Evolutionary conservation across 2,888 invertebrate species (phyloP).

Genomic region (Alviniconcha strummeri): DNA sequence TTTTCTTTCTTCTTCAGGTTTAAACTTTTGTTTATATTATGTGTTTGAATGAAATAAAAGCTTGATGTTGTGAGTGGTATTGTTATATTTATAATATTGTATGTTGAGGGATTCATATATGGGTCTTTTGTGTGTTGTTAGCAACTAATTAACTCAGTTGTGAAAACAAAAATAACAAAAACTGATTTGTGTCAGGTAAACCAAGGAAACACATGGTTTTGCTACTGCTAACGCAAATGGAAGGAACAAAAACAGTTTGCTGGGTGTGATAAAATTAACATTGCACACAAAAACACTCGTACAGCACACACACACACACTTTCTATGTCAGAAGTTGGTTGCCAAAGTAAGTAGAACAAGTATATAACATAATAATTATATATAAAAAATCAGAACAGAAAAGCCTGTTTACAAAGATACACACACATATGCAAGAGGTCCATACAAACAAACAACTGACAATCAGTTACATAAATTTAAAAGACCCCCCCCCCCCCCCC

Average conservation of each 20-base stretch:
- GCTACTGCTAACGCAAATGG: too few species aligned
- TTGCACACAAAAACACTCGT: too few species aligned
- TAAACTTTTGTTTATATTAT: background rate
- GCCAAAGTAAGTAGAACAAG: too few species aligned
- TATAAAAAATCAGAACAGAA: background rate
- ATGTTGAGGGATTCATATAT: background rate
- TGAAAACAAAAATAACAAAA: too few species aligned
- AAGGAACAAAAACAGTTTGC: too few species aligned
- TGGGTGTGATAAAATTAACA: too few species aligned
- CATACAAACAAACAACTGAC: background rate
- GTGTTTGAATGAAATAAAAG: background rate
- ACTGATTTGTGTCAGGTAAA: too few species aligned
- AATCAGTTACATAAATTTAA: background rate
- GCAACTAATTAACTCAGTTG: background rate
- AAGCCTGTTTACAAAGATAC: background rate
- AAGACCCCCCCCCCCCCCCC: background rate
- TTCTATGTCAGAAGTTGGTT: too few species aligned
- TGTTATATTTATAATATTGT: background rate
- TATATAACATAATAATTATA: background rate
- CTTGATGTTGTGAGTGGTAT: background rate
- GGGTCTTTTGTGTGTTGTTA: background rate
- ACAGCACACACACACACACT: too few species aligned
- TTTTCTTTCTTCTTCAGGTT: background rate
- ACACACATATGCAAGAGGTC: background rate
- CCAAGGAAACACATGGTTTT: too few species aligned